Evolutionary conservation across 2,797 vertebrate genomes (phyloP), one percentile per base, ranked within the genome.

Genomic region (Micropoecilia bifurca): DNA sequence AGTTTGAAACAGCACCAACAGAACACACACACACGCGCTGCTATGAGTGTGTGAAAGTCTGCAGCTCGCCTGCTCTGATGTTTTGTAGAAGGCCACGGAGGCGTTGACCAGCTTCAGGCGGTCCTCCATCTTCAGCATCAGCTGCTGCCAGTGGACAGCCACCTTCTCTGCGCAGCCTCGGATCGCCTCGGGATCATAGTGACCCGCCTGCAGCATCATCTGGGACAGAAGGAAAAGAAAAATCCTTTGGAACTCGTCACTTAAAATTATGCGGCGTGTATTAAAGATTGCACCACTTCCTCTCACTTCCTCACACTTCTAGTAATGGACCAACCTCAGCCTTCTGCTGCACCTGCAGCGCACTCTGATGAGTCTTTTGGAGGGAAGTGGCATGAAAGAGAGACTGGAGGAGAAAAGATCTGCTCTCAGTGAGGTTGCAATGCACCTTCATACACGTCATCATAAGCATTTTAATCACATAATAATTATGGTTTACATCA

Each of bases 61-160:
- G 30, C 50, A 12, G 46, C 88, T 92, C 77, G 99, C 98, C 97
- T 99, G 98, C 86, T 99, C 98, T 4, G 98, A 99, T 1, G 98
- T 99, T 95, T 99, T 99, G 90, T 99, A 99, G 90, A 99, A 99
- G 83, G 98, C 98, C 84, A 99, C 98, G 0, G 98, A 99, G 13
- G 98, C 98, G 0, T 99, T 99, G 87, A 99, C 98, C 25, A 99
- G 96, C 90, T 99, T 99, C 45, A 99, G 96, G 3, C 98, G 95
- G 91, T 99, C 98, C 84, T 99, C 98, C 98, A 99, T 99, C 96
- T 99, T 99, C 83, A 99, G 93, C 98, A 99, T 99, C 85, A 99
- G 95, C 94, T 99, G 98, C 90, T 99, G 98, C 98, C 98, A 99
- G 90, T 99, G 97, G 39, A 98, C 88, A 0, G 98, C 98, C 90